These are phyloP conservation scores for Cynaeus angustus DNA, from an alignment of 2,888 invertebrate species.

Conservation along the genomic window DNA sequence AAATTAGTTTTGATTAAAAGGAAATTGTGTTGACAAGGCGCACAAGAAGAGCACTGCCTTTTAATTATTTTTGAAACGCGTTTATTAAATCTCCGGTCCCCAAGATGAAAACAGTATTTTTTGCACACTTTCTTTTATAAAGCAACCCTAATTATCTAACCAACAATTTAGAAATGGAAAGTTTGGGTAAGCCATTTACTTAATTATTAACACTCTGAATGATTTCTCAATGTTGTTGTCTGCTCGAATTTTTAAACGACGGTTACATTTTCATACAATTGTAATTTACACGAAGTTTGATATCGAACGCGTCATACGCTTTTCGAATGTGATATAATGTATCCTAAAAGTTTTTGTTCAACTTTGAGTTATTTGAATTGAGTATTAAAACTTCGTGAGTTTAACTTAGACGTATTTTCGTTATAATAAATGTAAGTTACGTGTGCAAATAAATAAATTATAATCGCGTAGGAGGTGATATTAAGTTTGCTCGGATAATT, in stretches of 20 bases:
- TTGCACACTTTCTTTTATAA: neutral
- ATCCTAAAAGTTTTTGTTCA: slow-evolving; percentile 25
- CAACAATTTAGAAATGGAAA: slow-evolving; percentile 13
- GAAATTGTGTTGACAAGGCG: slow-evolving; percentile 24
- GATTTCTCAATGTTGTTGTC: neutral
- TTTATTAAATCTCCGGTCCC: neutral
- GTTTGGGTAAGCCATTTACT: neutral
- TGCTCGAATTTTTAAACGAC: slow-evolving; percentile 6
- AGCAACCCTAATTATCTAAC: neutral
- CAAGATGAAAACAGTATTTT: slow-evolving; percentile 13
- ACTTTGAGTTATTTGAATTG: slow-evolving; percentile 35
- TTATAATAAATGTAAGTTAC: slow-evolving; percentile 37
- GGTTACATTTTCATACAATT: slow-evolving; percentile 8
- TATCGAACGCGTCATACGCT: slow-evolving; percentile 25
- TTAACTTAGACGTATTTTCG: slow-evolving; percentile 37
- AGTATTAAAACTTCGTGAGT: slow-evolving; percentile 36
- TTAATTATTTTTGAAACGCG: slow-evolving; percentile 8
- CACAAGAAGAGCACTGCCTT: neutral
- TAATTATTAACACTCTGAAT: neutral
- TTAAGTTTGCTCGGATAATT: slow-evolving; percentile 38
- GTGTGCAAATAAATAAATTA: slow-evolving; percentile 42
- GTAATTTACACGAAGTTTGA: slow-evolving; percentile 32
- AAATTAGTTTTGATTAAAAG: slow-evolving; percentile 27
- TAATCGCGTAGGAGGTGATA: slow-evolving; percentile 23
- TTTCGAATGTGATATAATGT: slow-evolving; percentile 33